Evolutionary conservation across 2,113 vertebrate genomes (phyloP).

Genomic region (Brienomyrus longianalis): DNA sequence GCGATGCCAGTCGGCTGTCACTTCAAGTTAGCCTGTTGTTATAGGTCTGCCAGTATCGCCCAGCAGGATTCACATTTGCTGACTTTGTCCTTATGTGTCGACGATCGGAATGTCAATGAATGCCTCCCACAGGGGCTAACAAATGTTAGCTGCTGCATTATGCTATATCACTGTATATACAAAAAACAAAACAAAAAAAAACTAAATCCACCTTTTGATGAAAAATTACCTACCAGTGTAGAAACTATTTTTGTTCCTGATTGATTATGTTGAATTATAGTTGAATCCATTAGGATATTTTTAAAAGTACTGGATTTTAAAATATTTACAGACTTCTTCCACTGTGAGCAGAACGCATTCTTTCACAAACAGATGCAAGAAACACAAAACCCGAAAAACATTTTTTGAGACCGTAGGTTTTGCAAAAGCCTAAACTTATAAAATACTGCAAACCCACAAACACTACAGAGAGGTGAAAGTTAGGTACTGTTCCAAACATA

Average conservation of each 20-base stretch:
- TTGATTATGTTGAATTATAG: neutral
- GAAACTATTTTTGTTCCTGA: neutral
- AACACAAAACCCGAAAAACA: neutral
- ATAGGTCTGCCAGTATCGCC: neutral
- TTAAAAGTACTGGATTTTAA: neutral
- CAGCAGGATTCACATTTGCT: neutral
- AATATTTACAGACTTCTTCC: neutral
- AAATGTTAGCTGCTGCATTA: neutral
- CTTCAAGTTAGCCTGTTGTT: neutral
- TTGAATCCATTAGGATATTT: neutral
- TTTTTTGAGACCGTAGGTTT: neutral
- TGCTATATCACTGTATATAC: neutral
- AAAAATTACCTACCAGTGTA: neutral
- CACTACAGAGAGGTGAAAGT: neutral
- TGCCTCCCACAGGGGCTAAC: neutral
- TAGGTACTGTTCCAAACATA: neutral
- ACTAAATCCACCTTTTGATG: neutral
- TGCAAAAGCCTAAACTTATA: neutral
- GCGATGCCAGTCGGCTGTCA: neutral
- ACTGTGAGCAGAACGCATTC: neutral
- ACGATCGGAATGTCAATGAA: no score
- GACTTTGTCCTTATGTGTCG: neutral
- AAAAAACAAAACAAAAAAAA: neutral
- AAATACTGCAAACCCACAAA: neutral
- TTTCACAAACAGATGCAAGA: neutral